Evolutionary conservation across 2,888 invertebrate genomes (phyloP), one percentile per base, ranked within the genome.

Genomic region (Tridacna gigas): DNA sequence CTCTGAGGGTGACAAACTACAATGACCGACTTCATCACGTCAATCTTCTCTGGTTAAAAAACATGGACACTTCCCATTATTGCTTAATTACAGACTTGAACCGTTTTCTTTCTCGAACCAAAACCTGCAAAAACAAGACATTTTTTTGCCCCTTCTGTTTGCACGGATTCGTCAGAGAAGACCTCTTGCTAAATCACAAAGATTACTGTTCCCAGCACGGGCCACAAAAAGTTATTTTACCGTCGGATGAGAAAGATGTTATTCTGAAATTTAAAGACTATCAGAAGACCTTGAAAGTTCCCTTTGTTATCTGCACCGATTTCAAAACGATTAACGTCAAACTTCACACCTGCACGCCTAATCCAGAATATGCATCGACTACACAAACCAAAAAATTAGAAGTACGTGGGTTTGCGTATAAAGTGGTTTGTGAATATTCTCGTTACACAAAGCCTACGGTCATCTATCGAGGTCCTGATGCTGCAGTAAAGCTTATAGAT

Each of bases 21-120:
- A 37, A 18, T 25, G 26, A 61, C 28, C 67, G 78, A 18, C 51
- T 66, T 13, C 84, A 81, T 74, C 84, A 88, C 56, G 74, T 88
- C 3, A 73, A 86, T 75, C 80, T 86, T 65, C 37, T 88, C 18
- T 84, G 69, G 71, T 74, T 86, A 74, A 82, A n/a, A 61, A 66
- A 61, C 20, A 74, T 48, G 45, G 77, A 79, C 51, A 74, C 60
- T 11, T 71, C 82, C 1, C 88, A 86, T 76, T 88, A 84, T 48
- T 82, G 83, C 73, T 76, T 88, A 45, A 88, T 86, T 45, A 84
- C 45, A 25, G 56, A 88, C 60, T 73, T 88, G 7, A 84, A 86
- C 61, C 47, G 86, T 0, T 88, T 88, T 69, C 75, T 88, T 22
- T 84, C 74, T 65, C 45, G 82, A 37, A 77, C 80, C 26, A 82